Evolutionary conservation across 53 echinoderm and acorn worm genomes (phyloP).

Genomic region (Henricia sp.): DNA sequence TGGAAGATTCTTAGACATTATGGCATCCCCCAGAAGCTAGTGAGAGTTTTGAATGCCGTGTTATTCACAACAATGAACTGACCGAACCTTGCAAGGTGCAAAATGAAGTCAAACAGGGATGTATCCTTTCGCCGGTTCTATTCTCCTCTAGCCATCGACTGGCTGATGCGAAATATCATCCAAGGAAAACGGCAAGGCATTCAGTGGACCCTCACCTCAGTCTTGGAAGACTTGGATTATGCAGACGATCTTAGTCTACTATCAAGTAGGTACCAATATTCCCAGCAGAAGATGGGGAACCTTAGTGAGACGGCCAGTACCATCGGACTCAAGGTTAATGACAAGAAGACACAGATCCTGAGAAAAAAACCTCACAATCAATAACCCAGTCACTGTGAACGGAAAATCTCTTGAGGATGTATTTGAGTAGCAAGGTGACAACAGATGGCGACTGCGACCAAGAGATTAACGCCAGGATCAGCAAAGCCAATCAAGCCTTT

Average conservation of each 20-base stretch:
- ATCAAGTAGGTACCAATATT: background rate
- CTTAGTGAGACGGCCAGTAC: constrained; percentile 10
- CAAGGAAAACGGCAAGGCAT: constrained; percentile 9
- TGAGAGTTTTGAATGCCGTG: background rate
- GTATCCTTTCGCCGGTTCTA: constrained; percentile 2
- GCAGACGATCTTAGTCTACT: constrained; percentile 12
- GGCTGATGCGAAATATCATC: background rate
- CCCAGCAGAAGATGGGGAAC: constrained; percentile 4
- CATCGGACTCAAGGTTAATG: background rate
- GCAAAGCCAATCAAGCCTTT: constrained; percentile 36
- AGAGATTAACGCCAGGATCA: constrained; percentile 22
- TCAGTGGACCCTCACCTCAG: constrained; percentile 25
- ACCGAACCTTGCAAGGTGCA: constrained; percentile 12
- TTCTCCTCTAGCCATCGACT: constrained; percentile 1
- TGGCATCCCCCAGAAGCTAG: background rate
- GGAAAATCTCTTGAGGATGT: background rate
- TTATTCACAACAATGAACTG: constrained; percentile 24
- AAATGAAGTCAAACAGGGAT: constrained; percentile 34
- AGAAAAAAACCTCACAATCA: constrained; percentile 5
- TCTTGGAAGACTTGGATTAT: constrained; percentile 15
- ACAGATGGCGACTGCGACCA: constrained; percentile 28
- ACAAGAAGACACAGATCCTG: constrained; percentile 9
- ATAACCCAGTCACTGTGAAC: background rate
- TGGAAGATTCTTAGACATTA: constrained; percentile 15
- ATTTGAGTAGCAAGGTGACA: constrained; percentile 14